Evolutionary conservation across 2,888 invertebrate genomes (phyloP).

Genomic region (Zygothrica quintamaculata): DNA sequence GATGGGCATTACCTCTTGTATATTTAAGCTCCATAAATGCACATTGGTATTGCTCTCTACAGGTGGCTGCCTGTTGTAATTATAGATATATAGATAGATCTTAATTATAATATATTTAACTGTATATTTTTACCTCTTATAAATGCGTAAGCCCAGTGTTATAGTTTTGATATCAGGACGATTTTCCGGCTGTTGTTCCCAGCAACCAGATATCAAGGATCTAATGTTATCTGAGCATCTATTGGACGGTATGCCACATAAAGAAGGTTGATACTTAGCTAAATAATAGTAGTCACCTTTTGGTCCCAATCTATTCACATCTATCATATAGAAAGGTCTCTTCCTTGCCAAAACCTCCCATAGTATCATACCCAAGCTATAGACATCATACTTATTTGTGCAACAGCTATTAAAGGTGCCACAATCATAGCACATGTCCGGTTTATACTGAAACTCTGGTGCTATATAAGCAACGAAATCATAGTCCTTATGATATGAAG

Average conservation of each 20-base stretch:
- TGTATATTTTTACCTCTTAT: not conserved
- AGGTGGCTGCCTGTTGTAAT: no score
- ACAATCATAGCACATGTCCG: no score
- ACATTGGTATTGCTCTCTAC: no score
- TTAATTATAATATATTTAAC: no score
- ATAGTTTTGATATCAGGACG: conserved; percentile 8
- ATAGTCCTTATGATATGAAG: not conserved
- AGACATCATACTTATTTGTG: conserved; percentile 13
- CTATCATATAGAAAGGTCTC: not conserved
- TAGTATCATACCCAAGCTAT: conserved; percentile 16
- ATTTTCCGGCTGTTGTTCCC: not conserved
- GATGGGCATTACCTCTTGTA: no score
- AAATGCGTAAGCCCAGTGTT: not conserved
- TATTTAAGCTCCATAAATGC: no score
- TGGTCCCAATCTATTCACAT: no score
- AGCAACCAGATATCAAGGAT: conserved; percentile 6
- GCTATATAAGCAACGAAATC: not conserved
- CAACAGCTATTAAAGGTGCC: no score
- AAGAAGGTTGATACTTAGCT: no score
- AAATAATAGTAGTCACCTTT: no score
- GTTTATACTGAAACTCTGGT: conserved; percentile 2
- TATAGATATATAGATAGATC: no score
- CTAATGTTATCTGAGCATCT: not conserved
- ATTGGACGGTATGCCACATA: not conserved
- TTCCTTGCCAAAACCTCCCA: conserved; percentile 13